Base-by-base conservation (phyloP, 1,140 invertebrate genomes). In the Dinoponera quadriceps region DNA sequence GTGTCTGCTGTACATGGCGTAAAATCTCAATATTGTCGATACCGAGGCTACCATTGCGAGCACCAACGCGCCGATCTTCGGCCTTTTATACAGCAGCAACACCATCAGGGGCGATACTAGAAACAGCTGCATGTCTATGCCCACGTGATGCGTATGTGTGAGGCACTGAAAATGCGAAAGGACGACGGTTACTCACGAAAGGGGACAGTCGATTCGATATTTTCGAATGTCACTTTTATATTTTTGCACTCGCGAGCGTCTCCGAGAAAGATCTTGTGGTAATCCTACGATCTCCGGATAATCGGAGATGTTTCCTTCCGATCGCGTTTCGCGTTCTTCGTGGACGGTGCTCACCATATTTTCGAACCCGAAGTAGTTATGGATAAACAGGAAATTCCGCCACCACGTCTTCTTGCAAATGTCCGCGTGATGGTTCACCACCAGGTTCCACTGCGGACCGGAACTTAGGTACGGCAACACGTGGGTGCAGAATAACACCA, bases 81-180 rank as follows among this genome's bases (percentile, higher is more conserved):
- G 95, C 93, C 93, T 96, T 83, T 95, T 96, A 94, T 96, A 97
- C 3, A 98, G 86, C 0, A 95, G 90, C 20, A 96, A 93, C 1
- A 97, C 94, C 83, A 98, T 93, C 1, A 98, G 69, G 0, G 97
- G 97, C 0, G 97, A 96, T 3, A 97, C 88, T 0, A 96, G 91
- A 90, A 98, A 98, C 16, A 98, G 94, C 93, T 98, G 97, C 74
- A 97, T 97, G 89, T 98, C 98, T 88, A 98, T 98, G 13, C 97
- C 97, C 74, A 98, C 69, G 82, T 97, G 96, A 91, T 97, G 96
- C 0, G 96, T 97, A 73, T 97, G 96, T 0, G 96, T 96, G 20
- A 97, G 90, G 87, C 96, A 97, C 96, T 96, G 88, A 33, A 95
- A 59, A 87, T 63, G 59, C 81, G 85, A 81, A 62, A 85, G 14